Evolutionary conservation across 2,888 invertebrate genomes (phyloP), one percentile per base, ranked within the genome.

Genomic region (Nemapogon koenigi): DNA sequence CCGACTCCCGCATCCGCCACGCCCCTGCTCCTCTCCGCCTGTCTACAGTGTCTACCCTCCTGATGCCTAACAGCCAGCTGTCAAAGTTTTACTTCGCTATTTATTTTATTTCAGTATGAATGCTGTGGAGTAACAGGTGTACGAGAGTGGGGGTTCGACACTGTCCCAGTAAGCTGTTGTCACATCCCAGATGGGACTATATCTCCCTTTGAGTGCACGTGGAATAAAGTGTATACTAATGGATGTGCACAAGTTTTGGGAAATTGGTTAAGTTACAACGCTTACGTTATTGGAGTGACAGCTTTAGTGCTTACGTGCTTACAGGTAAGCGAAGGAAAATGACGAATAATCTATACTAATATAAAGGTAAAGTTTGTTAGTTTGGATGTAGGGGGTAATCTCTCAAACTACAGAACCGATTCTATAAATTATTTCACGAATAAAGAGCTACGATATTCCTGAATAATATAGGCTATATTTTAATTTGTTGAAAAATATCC

Each of bases 151-250:
- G 17, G 35, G 0, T 39, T 45, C 1, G 52, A 46, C 35, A 52
- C 52, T 16, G 53, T 86, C 11, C 88, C 88, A 0, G 46, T 83
- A n/a, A 82, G 83, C 22, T 90, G 90, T 51, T 90, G 89, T 51
- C 40, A 46, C 15, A 58, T 75, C 10, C 68, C 72, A 36, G 51
- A 53, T 38, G 85, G 84, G 1, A 53, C 65, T 0, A 50, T 81
- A 4, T 81, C 75, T 1, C 55, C 52, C 1, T 71, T 70, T 40
- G 51, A 48, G 10, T 87, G 87, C 46, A 50, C 44, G 1, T 44
- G 50, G 1, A 38, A 32, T n/a, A 65, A 64, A 36, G 58, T 68
- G 0, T 52, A 64, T 43, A 29, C 11, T 0, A 41, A 35, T 0
- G 86, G 87, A 14, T 89, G 89, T 43, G 66, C 83, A 0, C 36